Base-by-base conservation (phyloP, 2,888 invertebrate species). In the Escarpia spicata region DNA sequence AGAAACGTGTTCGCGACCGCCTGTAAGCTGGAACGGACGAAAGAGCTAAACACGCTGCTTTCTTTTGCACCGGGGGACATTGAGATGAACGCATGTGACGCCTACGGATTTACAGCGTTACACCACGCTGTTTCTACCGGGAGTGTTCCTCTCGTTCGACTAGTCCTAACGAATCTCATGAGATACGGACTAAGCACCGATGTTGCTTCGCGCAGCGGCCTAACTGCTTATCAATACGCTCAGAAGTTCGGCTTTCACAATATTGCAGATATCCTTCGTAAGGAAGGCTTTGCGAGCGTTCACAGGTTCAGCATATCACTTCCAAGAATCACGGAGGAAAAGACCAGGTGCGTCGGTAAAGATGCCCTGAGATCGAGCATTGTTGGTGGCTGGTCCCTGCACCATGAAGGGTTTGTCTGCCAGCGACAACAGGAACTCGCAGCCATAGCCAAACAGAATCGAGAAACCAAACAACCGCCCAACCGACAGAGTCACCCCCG, bases 151-250 rank as follows among this genome's bases (percentile, higher is more conserved):
- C 43, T 44, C 43, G 91, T 91, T 19, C 91, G 37, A 15, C 19
- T 91, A n/a, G 3, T 91, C 31, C 15, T 44, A 6, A 44, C 31
- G 2, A 19, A 43, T 44, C 43, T 91, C 43, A 91, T 43, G 91
- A 91, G n/a, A n/a, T 91, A 91, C 91, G 91, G 91, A 43, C 91
- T 91, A 44, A 43, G 43, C 43, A 26, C 44, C 43, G 91, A 91
- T 26, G 91, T 91, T 3, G 37, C 91, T 26, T 15, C 43, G 26
- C 91, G 31, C 44, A 31, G 19, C 43, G 91, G 91, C 91, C 91
- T 91, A 43, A 37, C 31, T 12, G 31, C 91, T 43, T 91, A 91
- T n/a, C 43, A 43, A 15, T 43, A 43, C 43, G 91, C 91, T 19
- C 44, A 43, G 43, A 44, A 19, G 43, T 37, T 91, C 19, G 91